Base-by-base conservation (phyloP, 2,797 vertebrate species). In the Chiloscyllium punctatum region DNA sequence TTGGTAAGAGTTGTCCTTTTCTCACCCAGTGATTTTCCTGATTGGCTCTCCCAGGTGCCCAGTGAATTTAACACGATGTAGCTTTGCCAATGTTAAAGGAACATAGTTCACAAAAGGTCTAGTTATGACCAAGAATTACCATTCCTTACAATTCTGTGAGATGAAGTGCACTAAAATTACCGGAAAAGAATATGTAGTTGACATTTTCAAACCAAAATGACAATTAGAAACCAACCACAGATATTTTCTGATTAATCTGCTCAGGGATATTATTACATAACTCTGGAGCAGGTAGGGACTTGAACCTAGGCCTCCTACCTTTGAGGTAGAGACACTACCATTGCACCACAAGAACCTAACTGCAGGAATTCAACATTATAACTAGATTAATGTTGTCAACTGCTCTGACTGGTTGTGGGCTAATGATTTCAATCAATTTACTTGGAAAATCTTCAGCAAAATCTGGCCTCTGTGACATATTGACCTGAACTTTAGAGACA, bases 381-480 rank as follows among this genome's bases (percentile, higher is more conserved):
- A 72, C 37, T 30, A 51, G 69, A 94, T 94, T 4, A 74, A 27
- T 51, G 42, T 16, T 51, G n/a, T 68, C 62, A 48, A 37, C 37
- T 30, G 51, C 33, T 94, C 68, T 15, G 37, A 94, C 23, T 74
- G 42, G 69, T 94, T 74, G 92, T 18, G 11, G 25, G 68, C 23
- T 72, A 94, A 94, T 71, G 42, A 94, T 51, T 94, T 51, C 48
- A 94, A 72, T 51, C 37, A 94, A 13, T 94, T 91, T 71, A 25
- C 48, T 94, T 74, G 11, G 25, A 51, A 74, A 72, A 11, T 15
- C 62, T 62, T 91, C 33, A 66, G 30, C 92, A 94, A 94, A 94
- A 69, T 94, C 42, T 51, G 69, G 37, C 92, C 72, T 74, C 69
- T 94, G 69, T 71, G 66, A 74, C 4, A 71, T 72, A 74, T 74